Conservation (phyloP, 2,797 vertebrate genomes). For the Clamator glandarius region DNA sequence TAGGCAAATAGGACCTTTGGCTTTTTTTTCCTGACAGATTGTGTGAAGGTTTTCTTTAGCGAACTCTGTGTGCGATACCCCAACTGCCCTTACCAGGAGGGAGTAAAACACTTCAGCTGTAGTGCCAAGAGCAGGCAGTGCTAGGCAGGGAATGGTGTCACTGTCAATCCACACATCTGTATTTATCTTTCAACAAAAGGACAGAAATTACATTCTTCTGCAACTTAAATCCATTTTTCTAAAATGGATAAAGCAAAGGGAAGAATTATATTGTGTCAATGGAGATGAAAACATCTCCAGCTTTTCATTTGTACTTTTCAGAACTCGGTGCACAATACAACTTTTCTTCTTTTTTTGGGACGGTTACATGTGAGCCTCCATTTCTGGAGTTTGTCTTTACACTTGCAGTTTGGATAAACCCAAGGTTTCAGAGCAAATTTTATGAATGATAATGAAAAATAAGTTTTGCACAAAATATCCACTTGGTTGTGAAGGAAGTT, state of each 20-base stretch:
- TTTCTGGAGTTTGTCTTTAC: not conserved
- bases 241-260: not conserved
- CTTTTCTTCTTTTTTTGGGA: not conserved
- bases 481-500: not conserved
- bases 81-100: not conserved
- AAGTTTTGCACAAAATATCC: not conserved
- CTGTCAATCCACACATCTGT: not conserved
- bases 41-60: conserved; percentile 13
- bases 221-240: not conserved
- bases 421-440: not conserved
- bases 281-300: not conserved
- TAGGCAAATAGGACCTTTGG: conserved; percentile 38
- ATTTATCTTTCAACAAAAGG: not conserved
- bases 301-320: not conserved
- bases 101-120: not conserved
- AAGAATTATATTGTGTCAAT: not conserved
- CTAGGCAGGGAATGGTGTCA: not conserved
- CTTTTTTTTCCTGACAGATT: conserved; percentile 1
- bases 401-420: not conserved
- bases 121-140: not conserved
- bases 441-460: not conserved
- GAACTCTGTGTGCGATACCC: not conserved
- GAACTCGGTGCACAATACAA: not conserved
- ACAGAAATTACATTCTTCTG: not conserved
- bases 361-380: fast-evolving